Percentiles rank a stretch among this genome's conserved stretches.
Evolutionary conservation across 2,797 vertebrate species (phyloP).

Genomic region (Lepus townsendii): DNA sequence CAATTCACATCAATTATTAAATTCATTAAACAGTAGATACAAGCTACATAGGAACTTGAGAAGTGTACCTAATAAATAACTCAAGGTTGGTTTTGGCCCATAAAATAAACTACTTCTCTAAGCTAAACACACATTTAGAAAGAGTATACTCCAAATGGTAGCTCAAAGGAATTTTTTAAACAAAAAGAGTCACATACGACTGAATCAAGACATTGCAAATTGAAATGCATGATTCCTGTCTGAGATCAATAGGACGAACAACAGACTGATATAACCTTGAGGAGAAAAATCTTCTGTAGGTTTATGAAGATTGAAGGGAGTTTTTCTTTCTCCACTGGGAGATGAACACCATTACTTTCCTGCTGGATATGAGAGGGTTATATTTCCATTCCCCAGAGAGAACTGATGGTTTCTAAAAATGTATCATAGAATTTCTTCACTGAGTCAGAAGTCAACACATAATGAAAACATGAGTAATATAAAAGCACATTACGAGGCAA

Average conservation of each 20-base stretch:
- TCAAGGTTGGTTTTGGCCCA: background rate
- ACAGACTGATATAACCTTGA: background rate
- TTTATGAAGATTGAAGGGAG: constrained; percentile 8
- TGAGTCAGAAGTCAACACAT: background rate
- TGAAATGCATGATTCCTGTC: background rate
- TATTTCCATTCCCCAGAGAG: background rate
- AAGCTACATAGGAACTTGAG: background rate
- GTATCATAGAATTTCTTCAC: background rate
- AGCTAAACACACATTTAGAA: background rate
- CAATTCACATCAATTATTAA: background rate
- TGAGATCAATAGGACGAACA: background rate
- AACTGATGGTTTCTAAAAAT: background rate
- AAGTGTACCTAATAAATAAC: background rate
- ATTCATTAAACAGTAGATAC: background rate
- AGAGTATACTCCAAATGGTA: background rate
- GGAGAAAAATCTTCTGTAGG: background rate
- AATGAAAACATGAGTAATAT: background rate
- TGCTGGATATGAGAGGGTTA: background rate
- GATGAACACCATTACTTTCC: background rate
- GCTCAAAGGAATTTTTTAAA: background rate
- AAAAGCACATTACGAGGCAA: background rate
- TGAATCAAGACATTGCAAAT: background rate
- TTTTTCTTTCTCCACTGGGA: background rate
- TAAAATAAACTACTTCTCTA: background rate
- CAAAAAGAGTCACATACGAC: background rate